Base-by-base conservation (phyloP, 2,888 invertebrate species). In the Ophioninae sp. region DNA sequence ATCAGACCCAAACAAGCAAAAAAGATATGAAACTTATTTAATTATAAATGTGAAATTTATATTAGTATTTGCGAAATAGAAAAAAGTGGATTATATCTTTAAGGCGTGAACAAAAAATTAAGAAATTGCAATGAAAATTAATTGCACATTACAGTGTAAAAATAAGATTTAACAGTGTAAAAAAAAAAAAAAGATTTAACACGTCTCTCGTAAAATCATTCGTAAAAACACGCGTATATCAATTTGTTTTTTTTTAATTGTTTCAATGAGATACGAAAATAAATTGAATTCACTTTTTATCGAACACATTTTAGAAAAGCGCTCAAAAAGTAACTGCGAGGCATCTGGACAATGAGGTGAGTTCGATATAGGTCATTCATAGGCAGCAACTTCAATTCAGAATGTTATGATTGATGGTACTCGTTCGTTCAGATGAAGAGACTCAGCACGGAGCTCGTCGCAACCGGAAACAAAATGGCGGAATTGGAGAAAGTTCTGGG, bases 271-370 rank as follows among this genome's bases (percentile, higher is more conserved):
- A 21, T 17, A 68, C 6, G 7, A 68, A n/a, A n/a, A 30, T 59
- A n/a, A 39, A 59, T 65, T 50, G 23, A 30, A 21, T 21, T 39
- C 56, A 41, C 50, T 72, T 64, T 70, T 17, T 13, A 30, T n/a
- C 10, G n/a, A 6, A 79, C 61, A 20, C 37, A 37, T 37, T 82
- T 87, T 87, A 92, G 92, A 91, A 90, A 85, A 87, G 87, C 7
- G 79, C 88, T 2, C 92, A 92, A 50, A 89, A 87, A 67, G 73
- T 82, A 5, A 89, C 89, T 0, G 86, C 89, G 2, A 85, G 86
- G 8, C 87, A 91, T 37, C 64, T 92, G 44, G 89, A 91, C 13
- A 86, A 83, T 20, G 90, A 92, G 87, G 92, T 92, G 88, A 86
- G 79, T 75, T 41, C 21, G 20, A 17, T 21, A 13, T 68, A 50